Conservation (phyloP, 2,797 vertebrate species). For the Synanceia verrucosa region DNA sequence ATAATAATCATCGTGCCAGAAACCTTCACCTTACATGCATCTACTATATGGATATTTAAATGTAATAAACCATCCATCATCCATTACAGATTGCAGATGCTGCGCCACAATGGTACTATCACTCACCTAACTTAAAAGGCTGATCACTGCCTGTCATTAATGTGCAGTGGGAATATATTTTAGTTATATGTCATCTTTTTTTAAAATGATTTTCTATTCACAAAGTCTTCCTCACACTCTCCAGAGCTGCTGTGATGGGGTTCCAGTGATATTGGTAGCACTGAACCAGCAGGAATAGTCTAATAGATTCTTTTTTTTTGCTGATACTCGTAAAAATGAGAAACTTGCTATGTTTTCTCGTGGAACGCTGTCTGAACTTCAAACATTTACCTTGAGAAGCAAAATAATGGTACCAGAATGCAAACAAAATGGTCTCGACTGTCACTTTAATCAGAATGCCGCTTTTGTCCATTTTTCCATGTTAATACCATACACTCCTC, state of each 20-base stretch:
- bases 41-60: not conserved
- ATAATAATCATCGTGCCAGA: not conserved
- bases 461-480: not conserved
- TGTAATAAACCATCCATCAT: not conserved
- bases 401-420: not conserved
- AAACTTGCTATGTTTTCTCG: not conserved
- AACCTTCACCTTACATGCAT: not conserved
- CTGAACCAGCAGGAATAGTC: conserved; percentile 1
- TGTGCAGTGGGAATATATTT: not conserved
- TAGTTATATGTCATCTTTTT: not conserved
- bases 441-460: too few species aligned
- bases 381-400: not conserved
- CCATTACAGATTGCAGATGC: not conserved
- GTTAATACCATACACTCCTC: not conserved
- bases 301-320: not conserved
- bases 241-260: not conserved
- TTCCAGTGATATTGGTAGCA: not conserved
- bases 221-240: not conserved
- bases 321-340: not conserved
- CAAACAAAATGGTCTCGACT: not conserved
- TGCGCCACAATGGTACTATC: not conserved
- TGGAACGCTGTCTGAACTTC: not conserved
- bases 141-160: not conserved
- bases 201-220: conserved; percentile 5
- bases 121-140: not conserved